Conservation (phyloP, 2,797 vertebrate species). For the Huso huso region DNA sequence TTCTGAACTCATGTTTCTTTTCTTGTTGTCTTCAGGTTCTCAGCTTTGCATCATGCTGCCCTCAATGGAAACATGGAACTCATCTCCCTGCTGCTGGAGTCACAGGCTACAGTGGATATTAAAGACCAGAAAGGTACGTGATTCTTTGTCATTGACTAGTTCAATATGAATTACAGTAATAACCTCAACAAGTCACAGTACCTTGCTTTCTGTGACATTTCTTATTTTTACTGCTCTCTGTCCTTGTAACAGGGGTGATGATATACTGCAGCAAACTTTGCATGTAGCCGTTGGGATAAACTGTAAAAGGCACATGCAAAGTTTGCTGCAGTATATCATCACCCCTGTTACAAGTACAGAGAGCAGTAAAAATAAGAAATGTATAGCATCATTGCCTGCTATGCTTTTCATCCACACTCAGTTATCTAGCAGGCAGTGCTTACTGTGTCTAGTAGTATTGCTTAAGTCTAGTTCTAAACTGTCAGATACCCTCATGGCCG, state of each 20-base stretch:
- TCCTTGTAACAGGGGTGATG: conserved; percentile 19
- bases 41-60: conserved; percentile 87
- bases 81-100: conserved; percentile 87
- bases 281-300: conserved; percentile 28
- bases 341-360: conserved; percentile 12
- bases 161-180: too few relatives aligned
- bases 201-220: conserved; percentile 27
- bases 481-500: too few relatives aligned
- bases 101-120: conserved; percentile 90
- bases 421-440: too few relatives aligned
- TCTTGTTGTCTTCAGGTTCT: conserved; percentile 67
- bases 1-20: too few relatives aligned
- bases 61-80: conserved; percentile 91
- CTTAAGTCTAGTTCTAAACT: too few relatives aligned
- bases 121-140: conserved; percentile 88
- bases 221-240: background rate
- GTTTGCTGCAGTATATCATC: conserved; percentile 45
- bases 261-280: conserved; percentile 49
- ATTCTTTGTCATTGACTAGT: too few relatives aligned
- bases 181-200: conserved; percentile 25
- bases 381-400: conserved; percentile 5
- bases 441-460: too few relatives aligned
- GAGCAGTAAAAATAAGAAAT: conserved; percentile 14
- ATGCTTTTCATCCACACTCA: too few relatives aligned
- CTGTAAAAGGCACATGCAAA: conserved; percentile 24